Base-by-base conservation (phyloP, 2,113 vertebrate genomes). In the Boleophthalmus pectinirostris region DNA sequence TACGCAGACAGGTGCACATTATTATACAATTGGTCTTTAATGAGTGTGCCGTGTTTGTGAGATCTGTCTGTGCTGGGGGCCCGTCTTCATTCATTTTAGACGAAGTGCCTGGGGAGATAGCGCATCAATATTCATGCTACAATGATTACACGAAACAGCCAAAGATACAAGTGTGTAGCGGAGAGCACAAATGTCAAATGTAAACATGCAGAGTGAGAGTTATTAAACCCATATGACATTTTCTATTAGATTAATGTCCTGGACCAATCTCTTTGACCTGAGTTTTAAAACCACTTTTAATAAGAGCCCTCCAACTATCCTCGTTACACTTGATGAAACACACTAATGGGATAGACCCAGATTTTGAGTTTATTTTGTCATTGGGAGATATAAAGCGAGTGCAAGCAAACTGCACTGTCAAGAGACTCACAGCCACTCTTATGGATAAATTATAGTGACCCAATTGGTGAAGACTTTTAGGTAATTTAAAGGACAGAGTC, bases 11-110 rank as follows among this genome's bases (percentile, higher is more conserved):
- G 85, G 86, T 91, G 82, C 80, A 82, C 84, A 86, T 93, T 90
- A 90, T 89, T 84, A 85, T 89, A 87, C 87, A 88, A 82, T 88
- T 82, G 82, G 77, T 77, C 88, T 91, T 89, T 93, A 91, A 93
- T 92, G 89, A 92, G 86, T 79, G 76, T 68, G 82, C 74, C 24
- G 60, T 90, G 90, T 93, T 92, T 90, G 87, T 87, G 87, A 82
- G 88, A 81, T 87, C 79, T 70, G 70, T 87, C 88, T 85, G 73
- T 82, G 87, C 83, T 83, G 75, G 82, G 75, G 77, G 89, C 75
- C 80, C 51, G 46, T 79, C 68, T 82, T 89, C 84, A 90, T 92
- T 91, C 87, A 92, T 92, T 92, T 93, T 91, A 91, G 73, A 93
- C 91, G 81, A 90, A 87, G 82, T 84, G 90, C 91, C 90, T 88